These are phyloP conservation scores for Drosophila trichaetosa DNA, from an alignment of 2,888 invertebrate species.

Conservation along the genomic window DNA sequence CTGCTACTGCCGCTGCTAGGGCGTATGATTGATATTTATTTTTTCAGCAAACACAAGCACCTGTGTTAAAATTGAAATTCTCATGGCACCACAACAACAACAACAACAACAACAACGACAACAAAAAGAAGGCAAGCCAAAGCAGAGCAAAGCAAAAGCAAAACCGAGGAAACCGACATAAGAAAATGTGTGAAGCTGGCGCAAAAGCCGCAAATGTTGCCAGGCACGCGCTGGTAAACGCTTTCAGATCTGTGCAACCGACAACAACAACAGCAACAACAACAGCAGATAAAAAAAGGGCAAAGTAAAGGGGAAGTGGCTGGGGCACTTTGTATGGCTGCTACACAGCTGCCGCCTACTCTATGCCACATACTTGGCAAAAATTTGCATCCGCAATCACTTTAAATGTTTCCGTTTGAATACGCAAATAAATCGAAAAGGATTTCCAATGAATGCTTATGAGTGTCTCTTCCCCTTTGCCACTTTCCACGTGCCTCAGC, in stretches of 20 bases:
- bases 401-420: constrained; percentile 82
- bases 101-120: constrained; percentile 54
- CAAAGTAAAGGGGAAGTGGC: constrained; percentile 16
- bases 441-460: constrained; percentile 79
- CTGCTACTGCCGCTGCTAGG: constrained; percentile 43
- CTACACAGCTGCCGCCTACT: constrained; percentile 45
- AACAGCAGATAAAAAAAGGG: not conserved
- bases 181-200: constrained; percentile 79
- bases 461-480: constrained; percentile 53
- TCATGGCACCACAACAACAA: constrained; percentile 66
- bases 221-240: constrained; percentile 73
- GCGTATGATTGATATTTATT: constrained; percentile 80
- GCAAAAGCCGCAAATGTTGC: constrained; percentile 79
- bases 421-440: constrained; percentile 82
- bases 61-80: constrained; percentile 77
- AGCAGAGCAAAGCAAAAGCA: constrained; percentile 27
- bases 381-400: constrained; percentile 81
- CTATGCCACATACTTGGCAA: constrained; percentile 30
- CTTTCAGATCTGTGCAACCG: constrained; percentile 62
- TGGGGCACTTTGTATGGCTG: constrained; percentile 10
- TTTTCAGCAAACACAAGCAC: constrained; percentile 74
- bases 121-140: constrained; percentile 31
- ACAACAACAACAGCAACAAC: constrained; percentile 24
- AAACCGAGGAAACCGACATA: constrained; percentile 56
- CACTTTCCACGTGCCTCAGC: constrained; percentile 13